Evolutionary conservation across 2,888 invertebrate genomes (phyloP).

Genomic region (Antheraea assamensis): DNA sequence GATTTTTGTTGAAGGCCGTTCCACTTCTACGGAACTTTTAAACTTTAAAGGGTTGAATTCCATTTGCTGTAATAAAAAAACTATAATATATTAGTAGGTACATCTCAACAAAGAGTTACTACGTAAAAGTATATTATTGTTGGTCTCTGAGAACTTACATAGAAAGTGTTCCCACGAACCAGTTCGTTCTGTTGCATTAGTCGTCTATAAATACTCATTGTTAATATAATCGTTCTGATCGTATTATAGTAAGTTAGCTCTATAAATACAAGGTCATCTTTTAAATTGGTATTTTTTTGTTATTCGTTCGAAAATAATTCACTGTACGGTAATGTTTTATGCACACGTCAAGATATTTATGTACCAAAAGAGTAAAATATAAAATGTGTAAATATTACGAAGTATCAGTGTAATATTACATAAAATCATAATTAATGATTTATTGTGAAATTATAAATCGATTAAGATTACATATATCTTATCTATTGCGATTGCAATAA

Average conservation of each 20-base stretch:
- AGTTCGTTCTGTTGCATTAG: slow-evolving; percentile 2
- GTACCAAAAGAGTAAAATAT: no score
- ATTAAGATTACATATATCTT: no score
- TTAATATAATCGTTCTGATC: neutral
- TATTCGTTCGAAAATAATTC: neutral
- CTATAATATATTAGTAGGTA: neutral
- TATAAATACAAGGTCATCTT: neutral
- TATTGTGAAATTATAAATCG: no score
- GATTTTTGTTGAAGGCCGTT: slow-evolving; percentile 97
- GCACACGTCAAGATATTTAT: no score
- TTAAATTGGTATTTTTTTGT: neutral
- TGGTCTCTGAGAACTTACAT: neutral
- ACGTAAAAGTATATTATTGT: neutral
- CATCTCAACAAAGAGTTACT: neutral
- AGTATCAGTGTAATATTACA: no score
- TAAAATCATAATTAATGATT: no score
- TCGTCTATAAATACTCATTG: neutral
- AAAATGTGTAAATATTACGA: no score
- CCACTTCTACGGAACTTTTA: slow-evolving; percentile 93
- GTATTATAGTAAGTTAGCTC: neutral
- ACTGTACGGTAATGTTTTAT: neutral
- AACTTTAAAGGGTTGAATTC: slow-evolving; percentile 91
- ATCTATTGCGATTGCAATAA: no score
- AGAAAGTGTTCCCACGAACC: neutral
- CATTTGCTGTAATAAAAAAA: slow-evolving; percentile 77